These are phyloP conservation scores for Gobius niger DNA, from an alignment of 2,113 vertebrate species.

Conservation along the genomic window DNA sequence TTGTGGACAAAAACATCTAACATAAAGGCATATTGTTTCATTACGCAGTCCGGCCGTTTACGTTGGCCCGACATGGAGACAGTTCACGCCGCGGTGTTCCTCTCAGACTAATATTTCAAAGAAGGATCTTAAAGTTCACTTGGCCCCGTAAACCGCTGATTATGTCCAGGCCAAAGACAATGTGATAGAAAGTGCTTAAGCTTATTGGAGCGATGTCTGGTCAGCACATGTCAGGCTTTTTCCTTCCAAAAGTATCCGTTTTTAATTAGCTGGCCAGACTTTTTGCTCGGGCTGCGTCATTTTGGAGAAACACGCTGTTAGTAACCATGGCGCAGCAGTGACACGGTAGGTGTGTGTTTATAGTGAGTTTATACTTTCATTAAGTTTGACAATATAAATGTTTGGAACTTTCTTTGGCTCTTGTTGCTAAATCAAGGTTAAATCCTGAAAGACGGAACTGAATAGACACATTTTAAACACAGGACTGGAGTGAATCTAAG, in stretches of 20 bases:
- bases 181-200: slow-evolving; percentile 66
- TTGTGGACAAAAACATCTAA: no score
- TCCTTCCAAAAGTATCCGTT: slow-evolving; percentile 79
- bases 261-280: slow-evolving; percentile 95
- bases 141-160: slow-evolving; percentile 46
- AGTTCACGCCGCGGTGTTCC: slow-evolving; percentile 22
- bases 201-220: slow-evolving; percentile 65
- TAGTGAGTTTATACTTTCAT: background rate
- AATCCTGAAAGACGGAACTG: background rate
- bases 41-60: slow-evolving; percentile 26
- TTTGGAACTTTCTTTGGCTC: background rate
- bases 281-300: background rate
- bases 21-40: no score
- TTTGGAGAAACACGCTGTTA: background rate
- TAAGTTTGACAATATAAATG: background rate
- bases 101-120: slow-evolving; percentile 48
- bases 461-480: background rate
- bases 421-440: background rate
- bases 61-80: slow-evolving; percentile 38
- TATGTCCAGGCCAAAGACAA: slow-evolving; percentile 22
- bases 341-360: background rate
- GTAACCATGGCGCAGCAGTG: background rate
- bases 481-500: no score
- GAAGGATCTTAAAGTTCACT: slow-evolving; percentile 17
- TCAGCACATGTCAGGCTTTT: slow-evolving; percentile 82